Percentiles rank a stretch among this genome's conserved stretches.
These are phyloP conservation scores for Cercopithecus mitis DNA, from an alignment of 2,797 vertebrate species.

Conservation along the genomic window DNA sequence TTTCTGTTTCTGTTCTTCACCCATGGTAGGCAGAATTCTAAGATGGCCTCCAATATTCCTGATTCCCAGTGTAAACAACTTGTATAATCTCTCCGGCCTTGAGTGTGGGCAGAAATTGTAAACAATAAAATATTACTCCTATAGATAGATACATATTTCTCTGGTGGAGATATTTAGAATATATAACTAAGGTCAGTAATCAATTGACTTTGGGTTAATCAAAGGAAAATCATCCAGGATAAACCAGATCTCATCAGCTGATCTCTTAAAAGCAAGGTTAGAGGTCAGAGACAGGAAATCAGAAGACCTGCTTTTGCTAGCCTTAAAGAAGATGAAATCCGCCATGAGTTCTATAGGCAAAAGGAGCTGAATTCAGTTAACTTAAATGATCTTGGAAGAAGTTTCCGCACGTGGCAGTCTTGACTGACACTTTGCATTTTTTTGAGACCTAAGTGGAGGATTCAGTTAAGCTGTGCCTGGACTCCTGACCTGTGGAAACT, in stretches of 20 bases:
- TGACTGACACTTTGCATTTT: background rate
- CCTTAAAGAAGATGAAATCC: background rate
- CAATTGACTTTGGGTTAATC: background rate
- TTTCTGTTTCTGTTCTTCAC: background rate
- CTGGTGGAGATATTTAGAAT: background rate
- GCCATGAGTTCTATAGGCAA: background rate
- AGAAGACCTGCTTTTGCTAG: background rate
- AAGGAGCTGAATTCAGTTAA: background rate
- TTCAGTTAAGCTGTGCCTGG: background rate
- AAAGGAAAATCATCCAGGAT: background rate
- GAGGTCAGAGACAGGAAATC: background rate
- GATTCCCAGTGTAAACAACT: background rate
- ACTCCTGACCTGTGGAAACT: background rate
- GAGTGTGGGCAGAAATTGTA: background rate
- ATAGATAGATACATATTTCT: background rate
- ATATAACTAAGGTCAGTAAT: background rate
- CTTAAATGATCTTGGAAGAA: background rate
- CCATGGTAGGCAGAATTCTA: background rate
- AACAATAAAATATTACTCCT: background rate
- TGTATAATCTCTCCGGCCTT: background rate
- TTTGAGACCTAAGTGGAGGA: background rate
- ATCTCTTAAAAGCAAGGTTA: background rate
- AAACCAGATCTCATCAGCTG: background rate
- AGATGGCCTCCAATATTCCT: background rate
- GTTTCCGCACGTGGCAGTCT: background rate